A percentile compares a stretch with the other conserved stretches of the same genome.
phyloP scores from a whole-genome alignment of 2,797 vertebrate genomes.

The Danio choprae region DNA sequence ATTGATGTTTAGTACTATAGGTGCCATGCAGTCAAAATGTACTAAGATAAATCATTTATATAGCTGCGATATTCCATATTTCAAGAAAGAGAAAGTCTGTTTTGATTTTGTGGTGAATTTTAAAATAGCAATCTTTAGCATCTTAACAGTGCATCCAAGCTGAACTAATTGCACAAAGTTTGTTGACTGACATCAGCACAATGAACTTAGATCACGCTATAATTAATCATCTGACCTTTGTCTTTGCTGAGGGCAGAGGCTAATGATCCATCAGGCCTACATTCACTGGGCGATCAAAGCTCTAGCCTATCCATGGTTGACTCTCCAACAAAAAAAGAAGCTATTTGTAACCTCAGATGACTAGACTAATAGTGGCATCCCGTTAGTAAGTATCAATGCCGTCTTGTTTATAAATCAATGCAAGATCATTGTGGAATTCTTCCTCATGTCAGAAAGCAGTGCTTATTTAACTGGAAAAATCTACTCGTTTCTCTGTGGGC shows the following conservation, averaged over 20 bases:
- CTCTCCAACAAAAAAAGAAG: not conserved
- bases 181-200: conserved; percentile 53
- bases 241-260: conserved; percentile 53
- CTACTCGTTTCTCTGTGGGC: not conserved
- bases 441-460: not conserved
- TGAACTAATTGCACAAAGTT: conserved; percentile 45
- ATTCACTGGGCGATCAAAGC: not conserved
- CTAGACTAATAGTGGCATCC: conserved; percentile 1
- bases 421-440: not conserved
- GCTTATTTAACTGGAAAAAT: not conserved
- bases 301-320: not conserved
- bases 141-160: conserved; percentile 26
- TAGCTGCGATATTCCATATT: too few species aligned
- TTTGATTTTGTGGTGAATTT: not conserved
- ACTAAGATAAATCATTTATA: too few species aligned
- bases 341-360: not conserved
- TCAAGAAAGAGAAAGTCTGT: too few species aligned
- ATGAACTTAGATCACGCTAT: conserved; percentile 37
- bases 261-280: conserved; percentile 55
- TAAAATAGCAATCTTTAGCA: not conserved
- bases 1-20: too few species aligned
- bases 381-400: conserved; percentile 21
- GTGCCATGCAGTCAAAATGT: too few species aligned
- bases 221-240: conserved; percentile 59
- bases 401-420: conserved; percentile 21